A percentile compares a stretch with the other conserved stretches of the same genome.
Conservation (phyloP, 2,797 vertebrate species). For the Mormyrops boulengeri region DNA sequence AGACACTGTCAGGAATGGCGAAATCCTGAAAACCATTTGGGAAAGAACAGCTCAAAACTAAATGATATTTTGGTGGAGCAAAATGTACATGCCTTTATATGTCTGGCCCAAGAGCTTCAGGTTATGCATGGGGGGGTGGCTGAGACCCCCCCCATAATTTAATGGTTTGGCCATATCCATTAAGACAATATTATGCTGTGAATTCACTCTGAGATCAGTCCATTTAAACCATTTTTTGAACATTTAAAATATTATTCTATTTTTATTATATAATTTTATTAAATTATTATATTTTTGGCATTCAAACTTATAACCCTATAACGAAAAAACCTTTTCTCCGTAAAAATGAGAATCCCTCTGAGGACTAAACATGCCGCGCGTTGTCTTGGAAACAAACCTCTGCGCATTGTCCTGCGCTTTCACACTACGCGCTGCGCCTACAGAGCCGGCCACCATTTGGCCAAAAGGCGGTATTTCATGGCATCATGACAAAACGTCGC, state of each 20-base stretch:
- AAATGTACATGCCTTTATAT: not conserved
- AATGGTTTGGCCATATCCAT: not conserved
- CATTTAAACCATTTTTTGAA: not conserved
- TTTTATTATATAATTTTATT: too few relatives aligned
- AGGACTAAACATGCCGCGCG: conserved; percentile 52
- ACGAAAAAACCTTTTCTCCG: not conserved
- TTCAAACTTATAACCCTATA: not conserved
- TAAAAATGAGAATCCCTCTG: not conserved
- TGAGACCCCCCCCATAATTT: not conserved
- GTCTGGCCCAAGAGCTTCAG: not conserved
- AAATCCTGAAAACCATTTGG: conserved; percentile 21
- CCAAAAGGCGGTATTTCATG: not conserved
- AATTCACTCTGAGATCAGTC: not conserved
- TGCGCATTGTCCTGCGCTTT: conserved; percentile 9
- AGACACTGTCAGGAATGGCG: conserved; percentile 19
- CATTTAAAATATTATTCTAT: not conserved
- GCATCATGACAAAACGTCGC: not conserved
- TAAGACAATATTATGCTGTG: not conserved
- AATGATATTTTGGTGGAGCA: conserved; percentile 21
- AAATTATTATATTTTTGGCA: not conserved
- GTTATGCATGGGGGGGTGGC: not conserved
- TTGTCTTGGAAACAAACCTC: conserved; percentile 39
- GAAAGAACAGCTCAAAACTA: conserved; percentile 41
- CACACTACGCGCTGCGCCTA: not conserved
- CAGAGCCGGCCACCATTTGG: not conserved